Percentiles rank a stretch among this genome's conserved stretches.
phyloP scores from a whole-genome alignment of 2,113 vertebrate species.

The Channa maculata region DNA sequence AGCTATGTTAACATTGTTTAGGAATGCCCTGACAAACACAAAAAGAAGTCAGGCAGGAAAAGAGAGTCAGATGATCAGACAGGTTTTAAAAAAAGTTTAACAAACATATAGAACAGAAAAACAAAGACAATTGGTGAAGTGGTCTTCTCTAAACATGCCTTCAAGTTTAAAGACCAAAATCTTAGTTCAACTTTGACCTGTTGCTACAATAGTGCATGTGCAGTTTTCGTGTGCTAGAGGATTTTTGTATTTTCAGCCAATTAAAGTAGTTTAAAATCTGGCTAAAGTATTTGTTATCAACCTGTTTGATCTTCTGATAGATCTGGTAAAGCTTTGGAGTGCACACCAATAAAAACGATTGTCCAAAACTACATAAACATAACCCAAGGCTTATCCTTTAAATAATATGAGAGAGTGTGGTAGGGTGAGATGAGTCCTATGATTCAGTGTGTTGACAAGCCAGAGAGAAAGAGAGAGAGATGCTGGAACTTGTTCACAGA shows the following conservation, averaged over 20 bases:
- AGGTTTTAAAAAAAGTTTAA: conserved; percentile 4
- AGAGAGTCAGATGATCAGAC: background rate
- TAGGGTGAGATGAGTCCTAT: conserved; percentile 61
- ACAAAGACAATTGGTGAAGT: background rate
- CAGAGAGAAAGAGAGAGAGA: conserved; percentile 69
- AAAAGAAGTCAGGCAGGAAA: background rate
- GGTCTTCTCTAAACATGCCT: background rate
- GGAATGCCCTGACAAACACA: background rate
- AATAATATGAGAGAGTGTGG: conserved; percentile 17
- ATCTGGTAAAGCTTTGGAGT: background rate
- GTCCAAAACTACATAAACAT: background rate
- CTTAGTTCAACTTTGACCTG: background rate
- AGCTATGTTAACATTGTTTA: background rate
- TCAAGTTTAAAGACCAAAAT: background rate
- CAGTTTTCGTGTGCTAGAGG: background rate
- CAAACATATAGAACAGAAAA: background rate
- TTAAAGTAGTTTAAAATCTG: background rate
- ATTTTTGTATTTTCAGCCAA: background rate
- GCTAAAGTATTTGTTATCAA: background rate
- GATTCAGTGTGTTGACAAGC: conserved; percentile 70
- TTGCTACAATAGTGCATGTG: background rate
- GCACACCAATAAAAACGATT: accelerated
- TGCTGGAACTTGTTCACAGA: conserved; percentile 81
- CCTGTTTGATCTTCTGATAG: background rate
- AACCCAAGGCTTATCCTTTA: background rate